Evolutionary conservation across 2,113 vertebrate species (phyloP).

Genomic region (Vimba vimba): DNA sequence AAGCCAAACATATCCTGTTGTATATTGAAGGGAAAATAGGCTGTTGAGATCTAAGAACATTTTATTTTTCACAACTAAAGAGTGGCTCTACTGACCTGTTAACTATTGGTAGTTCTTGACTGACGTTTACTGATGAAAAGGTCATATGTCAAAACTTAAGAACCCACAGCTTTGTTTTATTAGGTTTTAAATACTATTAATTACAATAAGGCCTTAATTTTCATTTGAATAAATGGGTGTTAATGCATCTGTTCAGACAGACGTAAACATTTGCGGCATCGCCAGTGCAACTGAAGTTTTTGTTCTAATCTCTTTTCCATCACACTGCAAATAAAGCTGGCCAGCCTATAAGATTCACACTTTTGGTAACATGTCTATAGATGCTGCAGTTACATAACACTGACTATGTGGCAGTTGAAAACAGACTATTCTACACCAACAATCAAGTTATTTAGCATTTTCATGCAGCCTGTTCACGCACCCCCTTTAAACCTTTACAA

Average conservation of each 20-base stretch:
- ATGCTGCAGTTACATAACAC: background rate
- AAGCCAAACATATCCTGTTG: slow-evolving; percentile 36
- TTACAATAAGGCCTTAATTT: background rate
- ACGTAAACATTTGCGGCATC: too few species aligned
- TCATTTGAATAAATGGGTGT: background rate
- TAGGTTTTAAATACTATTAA: background rate
- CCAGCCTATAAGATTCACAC: background rate
- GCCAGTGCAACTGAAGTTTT: too few species aligned
- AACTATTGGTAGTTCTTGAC: background rate
- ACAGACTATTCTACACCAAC: background rate
- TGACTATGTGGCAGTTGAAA: background rate
- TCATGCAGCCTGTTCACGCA: background rate
- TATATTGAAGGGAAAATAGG: background rate
- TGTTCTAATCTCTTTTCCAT: background rate
- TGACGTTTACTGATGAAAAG: background rate
- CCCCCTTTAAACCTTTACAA: too few species aligned
- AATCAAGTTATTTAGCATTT: background rate
- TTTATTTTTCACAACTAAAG: background rate
- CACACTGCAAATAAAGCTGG: background rate
- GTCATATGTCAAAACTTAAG: background rate
- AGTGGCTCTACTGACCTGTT: background rate
- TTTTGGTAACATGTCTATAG: background rate
- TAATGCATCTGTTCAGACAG: background rate
- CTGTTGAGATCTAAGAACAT: background rate
- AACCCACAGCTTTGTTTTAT: background rate